Conservation (phyloP, 2,113 vertebrate species). For the Casuarius casuarius region DNA sequence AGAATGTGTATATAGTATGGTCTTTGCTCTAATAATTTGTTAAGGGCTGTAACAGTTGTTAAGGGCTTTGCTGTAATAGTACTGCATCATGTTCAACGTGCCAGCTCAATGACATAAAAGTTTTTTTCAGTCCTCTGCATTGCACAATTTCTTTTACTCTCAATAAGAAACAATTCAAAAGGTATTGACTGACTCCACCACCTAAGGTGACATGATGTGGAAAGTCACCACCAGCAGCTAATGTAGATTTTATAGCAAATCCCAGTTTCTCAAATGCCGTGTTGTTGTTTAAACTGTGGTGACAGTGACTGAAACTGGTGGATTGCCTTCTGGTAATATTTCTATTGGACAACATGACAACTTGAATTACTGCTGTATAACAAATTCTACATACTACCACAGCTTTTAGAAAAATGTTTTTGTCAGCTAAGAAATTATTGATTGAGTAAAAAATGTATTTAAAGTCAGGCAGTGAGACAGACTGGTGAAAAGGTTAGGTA, state of each 20-base stretch:
- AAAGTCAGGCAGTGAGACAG: conserved; percentile 44
- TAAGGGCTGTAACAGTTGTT: not conserved
- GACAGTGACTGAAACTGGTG: conserved; percentile 58
- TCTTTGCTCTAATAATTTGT: not conserved
- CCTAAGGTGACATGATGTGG: conserved; percentile 10
- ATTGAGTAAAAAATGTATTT: conserved; percentile 66
- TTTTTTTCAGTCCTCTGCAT: not conserved
- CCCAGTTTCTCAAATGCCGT: conserved; percentile 27
- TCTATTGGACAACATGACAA: conserved; percentile 58
- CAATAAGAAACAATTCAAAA: conserved; percentile 25
- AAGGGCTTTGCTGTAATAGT: not conserved
- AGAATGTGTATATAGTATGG: not conserved
- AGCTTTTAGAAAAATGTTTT: conserved; percentile 67
- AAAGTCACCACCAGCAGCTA: not conserved
- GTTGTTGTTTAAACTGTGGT: conserved; percentile 50
- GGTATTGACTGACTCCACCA: not conserved
- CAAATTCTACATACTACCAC: conserved; percentile 57
- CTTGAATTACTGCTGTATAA: conserved; percentile 65
- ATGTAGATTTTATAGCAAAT: conserved; percentile 30
- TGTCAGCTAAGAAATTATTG: conserved; percentile 69
- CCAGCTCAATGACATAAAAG: not conserved
- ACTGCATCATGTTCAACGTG: not conserved
- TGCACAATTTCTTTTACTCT: not conserved
- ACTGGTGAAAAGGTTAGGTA: conserved; percentile 40
- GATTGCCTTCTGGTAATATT: conserved; percentile 64